Evolutionary conservation across 1,140 invertebrate species (phyloP), one percentile per base, ranked within the genome.

Genomic region (Magallana gigas): DNA sequence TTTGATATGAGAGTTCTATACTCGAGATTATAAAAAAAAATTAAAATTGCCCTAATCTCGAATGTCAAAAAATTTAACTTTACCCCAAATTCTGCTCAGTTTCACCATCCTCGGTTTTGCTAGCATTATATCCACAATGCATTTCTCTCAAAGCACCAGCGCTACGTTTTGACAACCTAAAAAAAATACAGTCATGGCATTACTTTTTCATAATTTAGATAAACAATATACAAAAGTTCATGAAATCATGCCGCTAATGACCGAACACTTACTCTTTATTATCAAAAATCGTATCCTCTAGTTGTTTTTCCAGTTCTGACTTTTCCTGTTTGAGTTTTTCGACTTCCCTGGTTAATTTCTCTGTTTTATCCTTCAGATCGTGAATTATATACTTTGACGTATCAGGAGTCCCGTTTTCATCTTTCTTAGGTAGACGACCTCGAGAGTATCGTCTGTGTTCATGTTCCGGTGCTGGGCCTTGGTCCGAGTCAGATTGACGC

Each of bases 301-400:
- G 36, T 23, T 56, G 80, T 18, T 82, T 57, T 23, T 82, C 16
- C 36, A 82, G 36, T 56, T 82, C 80, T 16, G 14, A 57, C 5
- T 82, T 82, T 16, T 82, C 80, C 14, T 82, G 80, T 14, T 82
- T 57, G 8, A 82, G 57, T 82, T 82, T 7, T 18, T 82, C 80
- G 9, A 18, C 18, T 58, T 82, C 80, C 57, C 16, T 57, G 8
- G 48, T n/a, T 56, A 82, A 4, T 82, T 82, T 82, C 12, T 82
- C 80, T 16, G 57, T 82, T 58, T 58, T 57, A 57, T 82, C 80
- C 56, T 82, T 82, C 8, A 82, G 56, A 82, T 82, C 80, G 48
- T 82, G 80, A 58, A 82, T 82, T n/a, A 82, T 82, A 18, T 82
- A 82, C 18, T 82, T 82, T 8, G 80, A 84, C 16, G 83, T 84